These are phyloP conservation scores for Sitophilus oryzae DNA, from an alignment of 1,140 invertebrate genomes.

Conservation along the genomic window DNA sequence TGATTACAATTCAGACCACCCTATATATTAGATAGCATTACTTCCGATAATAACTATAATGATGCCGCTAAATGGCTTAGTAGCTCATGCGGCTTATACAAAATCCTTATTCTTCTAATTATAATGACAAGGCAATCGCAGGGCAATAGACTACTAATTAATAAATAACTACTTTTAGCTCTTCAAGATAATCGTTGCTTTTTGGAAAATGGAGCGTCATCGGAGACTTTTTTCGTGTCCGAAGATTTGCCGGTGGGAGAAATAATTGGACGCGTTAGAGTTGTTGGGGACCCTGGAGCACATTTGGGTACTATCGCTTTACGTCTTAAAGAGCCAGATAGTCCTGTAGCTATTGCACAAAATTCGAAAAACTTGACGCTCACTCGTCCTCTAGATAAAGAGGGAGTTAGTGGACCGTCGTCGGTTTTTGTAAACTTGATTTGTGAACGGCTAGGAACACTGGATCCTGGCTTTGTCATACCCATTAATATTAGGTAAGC, in stretches of 20 bases:
- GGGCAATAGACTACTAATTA: no score
- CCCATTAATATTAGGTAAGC: constrained; percentile 68
- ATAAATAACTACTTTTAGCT: no score
- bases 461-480: constrained; percentile 82
- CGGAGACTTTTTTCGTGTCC: constrained; percentile 83
- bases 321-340: constrained; percentile 68
- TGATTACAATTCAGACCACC: no score
- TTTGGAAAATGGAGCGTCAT: constrained; percentile 80
- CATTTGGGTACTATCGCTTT: constrained; percentile 69
- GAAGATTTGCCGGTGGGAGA: constrained; percentile 76
- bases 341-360: constrained; percentile 67
- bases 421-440: constrained; percentile 81
- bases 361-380: constrained; percentile 78
- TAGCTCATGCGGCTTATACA: no score
- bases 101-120: no score
- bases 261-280: constrained; percentile 63
- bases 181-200: constrained; percentile 76
- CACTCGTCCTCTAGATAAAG: constrained; percentile 72
- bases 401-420: constrained; percentile 73
- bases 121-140: no score
- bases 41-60: no score
- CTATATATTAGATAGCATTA: no score
- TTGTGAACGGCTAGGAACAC: constrained; percentile 67
- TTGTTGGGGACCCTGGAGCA: constrained; percentile 69
- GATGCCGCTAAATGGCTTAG: no score